These are phyloP conservation scores for Stegastes partitus DNA, from an alignment of 2,113 vertebrate species.

Conservation along the genomic window DNA sequence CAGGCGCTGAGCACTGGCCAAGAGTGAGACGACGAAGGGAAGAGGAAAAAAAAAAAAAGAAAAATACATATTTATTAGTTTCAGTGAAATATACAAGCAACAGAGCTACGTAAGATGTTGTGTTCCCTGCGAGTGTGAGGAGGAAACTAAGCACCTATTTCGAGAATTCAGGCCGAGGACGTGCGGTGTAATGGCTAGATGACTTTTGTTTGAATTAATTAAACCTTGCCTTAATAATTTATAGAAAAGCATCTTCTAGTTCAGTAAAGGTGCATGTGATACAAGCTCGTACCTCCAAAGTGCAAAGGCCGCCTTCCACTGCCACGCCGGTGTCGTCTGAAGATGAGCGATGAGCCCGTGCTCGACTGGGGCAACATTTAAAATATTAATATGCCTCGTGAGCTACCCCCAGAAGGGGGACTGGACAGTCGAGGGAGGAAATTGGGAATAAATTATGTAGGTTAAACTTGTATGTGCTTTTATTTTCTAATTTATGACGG, in stretches of 20 bases:
- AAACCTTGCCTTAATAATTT: slow-evolving; percentile 71
- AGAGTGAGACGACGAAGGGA: slow-evolving; percentile 32
- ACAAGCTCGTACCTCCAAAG: slow-evolving; percentile 28
- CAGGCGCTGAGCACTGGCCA: slow-evolving; percentile 35
- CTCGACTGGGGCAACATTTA: slow-evolving; percentile 63
- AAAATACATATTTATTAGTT: slow-evolving; percentile 65
- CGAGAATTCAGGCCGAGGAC: slow-evolving; percentile 5
- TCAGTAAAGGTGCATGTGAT: slow-evolving; percentile 47
- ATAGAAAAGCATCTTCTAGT: slow-evolving; percentile 49
- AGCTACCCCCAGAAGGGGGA: slow-evolving; percentile 49
- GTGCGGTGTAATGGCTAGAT: background rate
- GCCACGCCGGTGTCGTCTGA: slow-evolving; percentile 57
- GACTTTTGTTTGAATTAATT: slow-evolving; percentile 61
- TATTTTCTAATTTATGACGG: slow-evolving; percentile 55
- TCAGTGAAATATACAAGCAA: slow-evolving; percentile 43
- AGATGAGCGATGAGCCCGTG: slow-evolving; percentile 67
- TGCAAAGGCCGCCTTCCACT: slow-evolving; percentile 51
- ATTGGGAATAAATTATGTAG: slow-evolving; percentile 69
- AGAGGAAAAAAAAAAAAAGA: too few species aligned
- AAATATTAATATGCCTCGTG: slow-evolving; percentile 74
- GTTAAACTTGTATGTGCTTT: slow-evolving; percentile 50
- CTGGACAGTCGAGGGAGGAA: slow-evolving; percentile 56
- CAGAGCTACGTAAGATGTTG: slow-evolving; percentile 42
- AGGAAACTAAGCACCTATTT: slow-evolving; percentile 18
- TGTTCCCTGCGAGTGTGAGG: slow-evolving; percentile 38